Conservation (phyloP, 2,888 invertebrate species). For the Scelioninae gen. 2 region DNA sequence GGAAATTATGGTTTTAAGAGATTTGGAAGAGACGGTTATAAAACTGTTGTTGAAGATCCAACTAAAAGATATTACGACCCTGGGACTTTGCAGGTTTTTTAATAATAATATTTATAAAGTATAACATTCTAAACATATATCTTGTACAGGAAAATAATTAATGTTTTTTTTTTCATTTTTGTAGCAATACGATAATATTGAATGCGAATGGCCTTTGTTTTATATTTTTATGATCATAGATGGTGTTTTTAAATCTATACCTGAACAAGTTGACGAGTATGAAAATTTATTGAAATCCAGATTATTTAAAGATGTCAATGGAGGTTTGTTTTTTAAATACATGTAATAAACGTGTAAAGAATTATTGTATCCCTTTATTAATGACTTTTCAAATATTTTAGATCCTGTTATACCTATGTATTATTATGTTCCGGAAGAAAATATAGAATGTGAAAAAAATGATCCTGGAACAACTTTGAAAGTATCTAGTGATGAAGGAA, state of each 20-base stretch:
- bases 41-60: constrained; percentile 90
- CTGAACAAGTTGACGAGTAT: constrained; percentile 94
- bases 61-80: constrained; percentile 87
- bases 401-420: constrained; percentile 97
- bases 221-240: constrained; percentile 97
- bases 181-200: constrained; percentile 93
- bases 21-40: constrained; percentile 95
- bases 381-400: constrained; percentile 67
- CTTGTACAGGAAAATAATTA: too few species aligned
- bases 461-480: constrained; percentile 83
- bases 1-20: constrained; percentile 96
- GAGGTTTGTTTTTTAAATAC: constrained; percentile 79
- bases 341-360: too few species aligned
- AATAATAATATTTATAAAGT: too few species aligned
- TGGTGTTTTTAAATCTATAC: constrained; percentile 90
- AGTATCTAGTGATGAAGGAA: constrained; percentile 80
- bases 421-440: constrained; percentile 87
- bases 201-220: constrained; percentile 99
- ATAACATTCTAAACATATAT: too few species aligned
- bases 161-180: too few species aligned
- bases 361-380: constrained; percentile 36
- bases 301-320: constrained; percentile 87
- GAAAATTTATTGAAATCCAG: constrained; percentile 88
- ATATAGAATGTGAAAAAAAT: constrained; percentile 82
- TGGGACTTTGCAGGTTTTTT: constrained; percentile 91